phyloP scores from a whole-genome alignment of 2,113 vertebrate genomes.

The Proteles cristata region DNA sequence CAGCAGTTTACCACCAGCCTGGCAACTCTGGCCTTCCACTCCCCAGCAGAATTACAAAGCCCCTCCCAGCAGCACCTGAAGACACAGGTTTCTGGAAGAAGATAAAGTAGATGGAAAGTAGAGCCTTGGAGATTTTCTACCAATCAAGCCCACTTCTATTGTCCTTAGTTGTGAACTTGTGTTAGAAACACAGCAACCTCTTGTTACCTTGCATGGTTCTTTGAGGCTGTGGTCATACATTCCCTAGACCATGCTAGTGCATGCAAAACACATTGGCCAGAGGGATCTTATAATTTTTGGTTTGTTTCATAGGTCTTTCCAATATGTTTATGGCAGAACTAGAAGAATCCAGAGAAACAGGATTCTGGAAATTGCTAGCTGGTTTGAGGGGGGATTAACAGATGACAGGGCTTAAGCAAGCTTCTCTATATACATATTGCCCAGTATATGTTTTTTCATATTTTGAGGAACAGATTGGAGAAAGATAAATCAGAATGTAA shows the following conservation, averaged over 20 bases:
- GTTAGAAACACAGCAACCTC: background rate
- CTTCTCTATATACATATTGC: background rate
- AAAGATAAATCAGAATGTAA: conserved; percentile 14
- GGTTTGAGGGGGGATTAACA: background rate
- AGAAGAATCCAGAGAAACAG: background rate
- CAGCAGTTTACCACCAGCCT: background rate
- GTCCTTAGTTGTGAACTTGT: background rate
- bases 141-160: background rate
- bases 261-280: background rate
- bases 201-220: background rate
- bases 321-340: background rate
- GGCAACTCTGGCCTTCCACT: background rate
- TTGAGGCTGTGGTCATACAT: background rate
- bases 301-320: background rate
- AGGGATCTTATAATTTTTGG: background rate
- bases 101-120: too few relatives aligned
- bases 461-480: conserved; percentile 9
- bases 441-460: background rate
- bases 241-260: background rate
- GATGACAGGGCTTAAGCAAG: background rate
- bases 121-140: background rate
- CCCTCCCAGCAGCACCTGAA: background rate
- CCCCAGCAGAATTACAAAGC: background rate
- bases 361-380: background rate
- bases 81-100: background rate